These are phyloP conservation scores for Metridium senile DNA, from an alignment of 92 coral and sea anemone species.

Conservation along the genomic window DNA sequence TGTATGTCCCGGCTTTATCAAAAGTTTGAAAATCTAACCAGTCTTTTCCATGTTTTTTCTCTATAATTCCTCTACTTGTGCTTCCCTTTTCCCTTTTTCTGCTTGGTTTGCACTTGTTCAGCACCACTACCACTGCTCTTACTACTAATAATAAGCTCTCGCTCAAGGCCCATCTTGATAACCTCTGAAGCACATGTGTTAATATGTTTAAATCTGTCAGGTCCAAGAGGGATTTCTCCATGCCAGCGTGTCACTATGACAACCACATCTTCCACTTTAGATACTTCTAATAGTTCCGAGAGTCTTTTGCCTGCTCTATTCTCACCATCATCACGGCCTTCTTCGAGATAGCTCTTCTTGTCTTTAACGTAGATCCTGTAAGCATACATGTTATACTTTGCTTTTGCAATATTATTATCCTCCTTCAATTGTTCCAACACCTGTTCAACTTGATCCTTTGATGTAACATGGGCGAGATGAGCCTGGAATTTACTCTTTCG, in stretches of 20 bases:
- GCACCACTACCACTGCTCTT: too few relatives aligned
- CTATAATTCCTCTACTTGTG: too few relatives aligned
- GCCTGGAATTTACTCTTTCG: slow-evolving; percentile 93
- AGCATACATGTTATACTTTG: slow-evolving; percentile 83
- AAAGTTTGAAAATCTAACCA: too few relatives aligned
- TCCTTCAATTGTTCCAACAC: slow-evolving; percentile 68
- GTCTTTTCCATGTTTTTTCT: too few relatives aligned
- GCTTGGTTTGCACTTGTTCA: too few relatives aligned
- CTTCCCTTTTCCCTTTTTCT: too few relatives aligned
- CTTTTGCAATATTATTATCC: slow-evolving; percentile 80
- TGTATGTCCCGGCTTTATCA: too few relatives aligned
- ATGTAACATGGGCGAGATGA: slow-evolving; percentile 65
- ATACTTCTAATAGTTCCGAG: slow-evolving; percentile 69
- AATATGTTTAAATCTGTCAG: slow-evolving; percentile 90
- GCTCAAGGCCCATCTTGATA: slow-evolving; percentile 37
- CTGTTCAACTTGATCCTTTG: slow-evolving; percentile 60
- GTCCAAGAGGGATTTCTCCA: slow-evolving; percentile 81
- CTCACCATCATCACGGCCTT: slow-evolving; percentile 88
- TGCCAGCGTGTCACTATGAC: slow-evolving; percentile 91
- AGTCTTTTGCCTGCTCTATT: slow-evolving; percentile 81
- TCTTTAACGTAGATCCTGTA: slow-evolving; percentile 71
- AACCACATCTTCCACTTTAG: slow-evolving; percentile 68
- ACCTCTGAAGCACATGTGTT: slow-evolving; percentile 82
- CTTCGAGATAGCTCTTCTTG: slow-evolving; percentile 54
- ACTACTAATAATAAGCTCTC: neutral